Conservation (phyloP, 1,140 invertebrate species). For the Micrasema longulum region DNA sequence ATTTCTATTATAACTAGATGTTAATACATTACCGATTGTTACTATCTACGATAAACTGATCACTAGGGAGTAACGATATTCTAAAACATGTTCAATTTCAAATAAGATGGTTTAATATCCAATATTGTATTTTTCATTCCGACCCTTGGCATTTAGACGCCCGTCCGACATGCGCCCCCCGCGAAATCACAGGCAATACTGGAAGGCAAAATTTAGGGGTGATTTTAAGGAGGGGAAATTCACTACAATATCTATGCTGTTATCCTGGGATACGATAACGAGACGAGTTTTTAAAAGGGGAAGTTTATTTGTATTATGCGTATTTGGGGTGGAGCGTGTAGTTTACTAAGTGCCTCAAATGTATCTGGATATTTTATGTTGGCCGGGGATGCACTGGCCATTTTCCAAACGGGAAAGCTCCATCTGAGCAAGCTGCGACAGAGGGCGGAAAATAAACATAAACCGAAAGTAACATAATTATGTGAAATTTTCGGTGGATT, state of each 20-base stretch:
- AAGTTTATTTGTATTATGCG: background rate
- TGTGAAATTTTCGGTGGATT: no score
- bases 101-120: background rate
- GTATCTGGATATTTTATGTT: background rate
- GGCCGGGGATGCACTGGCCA: background rate
- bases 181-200: constrained; percentile 21
- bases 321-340: background rate
- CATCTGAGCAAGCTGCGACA: no score
- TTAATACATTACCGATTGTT: background rate
- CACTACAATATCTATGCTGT: constrained; percentile 14
- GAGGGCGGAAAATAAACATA: no score
- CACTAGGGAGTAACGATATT: background rate
- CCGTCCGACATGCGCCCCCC: constrained; percentile 1
- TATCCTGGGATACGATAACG: background rate
- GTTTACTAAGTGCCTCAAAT: background rate
- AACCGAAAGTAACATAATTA: no score
- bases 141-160: background rate
- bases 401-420: background rate
- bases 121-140: background rate
- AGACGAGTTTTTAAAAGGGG: background rate
- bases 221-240: background rate
- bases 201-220: constrained; percentile 16
- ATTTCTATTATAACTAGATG: background rate
- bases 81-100: background rate
- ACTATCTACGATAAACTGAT: background rate